Evolutionary conservation across 2,113 vertebrate genomes (phyloP), one percentile per base, ranked within the genome.

Genomic region (Epinephelus moara): DNA sequence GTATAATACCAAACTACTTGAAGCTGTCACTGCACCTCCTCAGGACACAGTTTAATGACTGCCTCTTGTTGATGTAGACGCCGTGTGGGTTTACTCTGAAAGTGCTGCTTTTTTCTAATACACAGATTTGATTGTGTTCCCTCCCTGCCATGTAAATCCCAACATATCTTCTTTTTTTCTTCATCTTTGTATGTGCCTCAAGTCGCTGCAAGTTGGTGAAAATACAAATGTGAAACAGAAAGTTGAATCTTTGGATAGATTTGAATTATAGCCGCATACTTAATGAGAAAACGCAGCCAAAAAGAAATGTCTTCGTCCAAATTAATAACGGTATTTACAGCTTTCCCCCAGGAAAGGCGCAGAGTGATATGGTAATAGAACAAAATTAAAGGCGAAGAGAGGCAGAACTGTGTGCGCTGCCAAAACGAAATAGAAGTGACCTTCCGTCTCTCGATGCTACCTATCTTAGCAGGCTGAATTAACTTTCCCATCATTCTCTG

Each of bases 31-130:
- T 64, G 76, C 75, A 88, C 70, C 82, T 94, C 94, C 91, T 86
- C 83, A 0, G 91, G 94, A 91, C 77, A 91, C 70, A 68, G 85
- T 94, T 91, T 93, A 95, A 95, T 92, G 85, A 93, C 86, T 85
- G 74, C 75, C 57, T 91, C 80, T 86, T 88, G 91, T 86, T 88
- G 88, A 85, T 85, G 82, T 66, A 53, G 79, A 75, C 25, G 15
- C 81, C 78, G 55, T 64, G 63, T 89, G 75, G 79, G 59, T 80
- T 87, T 78, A 42, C 81, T 91, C 57, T 60, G 68, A 63, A 27
- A 55, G 56, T 10, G 0, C 23, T 73, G 30, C 66, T 82, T 40
- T 82, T 37, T 83, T 88, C 83, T 79, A 80, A 88, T 68, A 72
- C 62, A 82, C 78, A 82, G 69, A 81, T 86, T 63, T 74, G 63